Conservation (phyloP, 2,797 vertebrate genomes). For the Fundulus diaphanus region DNA sequence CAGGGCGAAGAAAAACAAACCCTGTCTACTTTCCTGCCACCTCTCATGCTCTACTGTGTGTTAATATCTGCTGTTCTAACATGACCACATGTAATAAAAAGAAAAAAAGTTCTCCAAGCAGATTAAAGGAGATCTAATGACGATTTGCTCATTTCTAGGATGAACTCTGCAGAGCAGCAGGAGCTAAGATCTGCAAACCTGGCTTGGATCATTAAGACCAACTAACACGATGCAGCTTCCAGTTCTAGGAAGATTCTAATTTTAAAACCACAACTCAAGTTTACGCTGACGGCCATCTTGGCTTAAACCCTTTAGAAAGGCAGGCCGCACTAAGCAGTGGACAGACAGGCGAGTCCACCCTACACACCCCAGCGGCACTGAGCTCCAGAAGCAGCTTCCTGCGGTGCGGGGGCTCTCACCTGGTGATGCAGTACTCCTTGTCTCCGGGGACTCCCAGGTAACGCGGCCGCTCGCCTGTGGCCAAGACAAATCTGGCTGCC, state of each 20-base stretch:
- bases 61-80: background rate
- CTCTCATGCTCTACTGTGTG: background rate
- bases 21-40: background rate
- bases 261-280: background rate
- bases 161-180: background rate
- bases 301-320: background rate
- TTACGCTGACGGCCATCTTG: background rate
- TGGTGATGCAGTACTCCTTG: conserved; percentile 94
- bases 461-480: conserved; percentile 93
- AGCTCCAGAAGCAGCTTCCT: no score
- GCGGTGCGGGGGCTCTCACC: conserved; percentile 75
- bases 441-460: conserved; percentile 92
- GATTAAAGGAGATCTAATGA: no score
- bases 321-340: background rate
- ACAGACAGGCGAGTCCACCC: background rate
- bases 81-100: no score
- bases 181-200: background rate
- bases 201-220: background rate
- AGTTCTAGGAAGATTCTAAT: background rate
- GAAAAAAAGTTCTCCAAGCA: no score
- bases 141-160: no score
- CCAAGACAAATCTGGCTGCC: conserved; percentile 88
- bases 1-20: background rate
- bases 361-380: background rate
- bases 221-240: background rate